These are phyloP conservation scores for Ondatra zibethicus DNA, from an alignment of 2,113 vertebrate species.

Conservation along the genomic window DNA sequence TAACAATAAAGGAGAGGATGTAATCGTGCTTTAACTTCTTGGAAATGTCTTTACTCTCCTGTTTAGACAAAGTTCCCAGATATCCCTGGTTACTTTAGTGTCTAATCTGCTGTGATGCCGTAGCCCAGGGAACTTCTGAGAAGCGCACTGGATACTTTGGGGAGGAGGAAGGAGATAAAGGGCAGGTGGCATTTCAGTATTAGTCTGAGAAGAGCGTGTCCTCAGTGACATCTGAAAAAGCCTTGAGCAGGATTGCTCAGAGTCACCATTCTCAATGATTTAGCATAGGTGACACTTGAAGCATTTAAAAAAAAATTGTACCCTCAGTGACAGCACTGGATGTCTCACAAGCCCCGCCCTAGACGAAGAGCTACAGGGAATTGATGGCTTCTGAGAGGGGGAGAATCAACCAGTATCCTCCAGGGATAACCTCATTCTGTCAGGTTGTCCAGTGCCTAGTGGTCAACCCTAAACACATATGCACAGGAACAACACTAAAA, in stretches of 20 bases:
- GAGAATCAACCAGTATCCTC: neutral
- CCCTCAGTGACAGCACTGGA: neutral
- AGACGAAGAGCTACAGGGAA: neutral
- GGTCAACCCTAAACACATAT: neutral
- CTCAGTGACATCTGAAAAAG: neutral
- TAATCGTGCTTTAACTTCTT: neutral
- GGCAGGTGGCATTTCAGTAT: neutral
- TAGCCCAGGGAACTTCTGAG: neutral
- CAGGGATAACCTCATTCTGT: neutral
- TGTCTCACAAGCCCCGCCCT: neutral
- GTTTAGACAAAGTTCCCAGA: neutral
- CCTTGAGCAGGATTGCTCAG: neutral
- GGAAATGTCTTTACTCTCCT: neutral
- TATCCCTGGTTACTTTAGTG: neutral
- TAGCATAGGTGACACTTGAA: neutral
- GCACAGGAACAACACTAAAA: neutral
- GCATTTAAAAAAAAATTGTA: neutral
- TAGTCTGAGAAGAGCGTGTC: neutral
- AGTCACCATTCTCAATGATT: neutral
- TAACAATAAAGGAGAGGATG: conserved; percentile 11
- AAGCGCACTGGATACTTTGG: neutral
- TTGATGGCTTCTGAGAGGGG: neutral
- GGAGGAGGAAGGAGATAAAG: neutral
- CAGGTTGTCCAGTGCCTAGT: neutral
- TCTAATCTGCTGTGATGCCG: neutral